Conservation (phyloP, 2,888 invertebrate species). For the Miltochrista miniata region DNA sequence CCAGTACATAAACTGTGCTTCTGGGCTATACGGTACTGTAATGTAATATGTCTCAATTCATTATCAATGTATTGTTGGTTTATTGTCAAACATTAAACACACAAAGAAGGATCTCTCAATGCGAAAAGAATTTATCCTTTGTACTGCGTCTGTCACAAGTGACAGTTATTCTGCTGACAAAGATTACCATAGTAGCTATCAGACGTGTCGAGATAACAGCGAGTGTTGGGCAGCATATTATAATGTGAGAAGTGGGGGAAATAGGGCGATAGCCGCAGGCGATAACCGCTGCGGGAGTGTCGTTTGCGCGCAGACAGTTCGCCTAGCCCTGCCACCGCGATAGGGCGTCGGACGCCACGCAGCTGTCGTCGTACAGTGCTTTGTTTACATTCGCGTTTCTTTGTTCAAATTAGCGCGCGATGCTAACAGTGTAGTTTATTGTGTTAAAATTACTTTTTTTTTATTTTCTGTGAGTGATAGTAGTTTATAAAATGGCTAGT, state of each 20-base stretch:
- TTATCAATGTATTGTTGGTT: background rate
- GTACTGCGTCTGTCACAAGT: background rate
- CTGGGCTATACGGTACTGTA: too few relatives aligned
- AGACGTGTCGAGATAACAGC: slow-evolving; percentile 26
- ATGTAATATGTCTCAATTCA: background rate
- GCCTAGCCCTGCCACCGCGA: slow-evolving; percentile 43
- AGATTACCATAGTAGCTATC: slow-evolving; percentile 4
- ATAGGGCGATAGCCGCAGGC: slow-evolving; percentile 65
- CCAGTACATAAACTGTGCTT: too few relatives aligned
- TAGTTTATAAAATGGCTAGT: slow-evolving; percentile 60
- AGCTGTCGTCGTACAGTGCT: slow-evolving; percentile 38
- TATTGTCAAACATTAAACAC: background rate
- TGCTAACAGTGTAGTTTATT: slow-evolving; percentile 48
- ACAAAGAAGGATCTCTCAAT: background rate
- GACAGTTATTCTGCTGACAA: background rate
- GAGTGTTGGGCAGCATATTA: slow-evolving; percentile 28
- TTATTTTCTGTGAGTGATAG: slow-evolving; percentile 50
- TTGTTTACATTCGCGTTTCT: slow-evolving; percentile 69
- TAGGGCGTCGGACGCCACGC: slow-evolving; percentile 45
- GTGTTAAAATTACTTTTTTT: slow-evolving; percentile 38
- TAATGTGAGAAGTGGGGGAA: slow-evolving; percentile 58
- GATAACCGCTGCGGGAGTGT: slow-evolving; percentile 23
- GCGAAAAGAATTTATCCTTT: background rate
- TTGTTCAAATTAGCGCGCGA: slow-evolving; percentile 57
- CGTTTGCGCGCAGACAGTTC: slow-evolving; percentile 36